Conservation (phyloP, 2,113 vertebrate genomes). For the Scolopax mira region DNA sequence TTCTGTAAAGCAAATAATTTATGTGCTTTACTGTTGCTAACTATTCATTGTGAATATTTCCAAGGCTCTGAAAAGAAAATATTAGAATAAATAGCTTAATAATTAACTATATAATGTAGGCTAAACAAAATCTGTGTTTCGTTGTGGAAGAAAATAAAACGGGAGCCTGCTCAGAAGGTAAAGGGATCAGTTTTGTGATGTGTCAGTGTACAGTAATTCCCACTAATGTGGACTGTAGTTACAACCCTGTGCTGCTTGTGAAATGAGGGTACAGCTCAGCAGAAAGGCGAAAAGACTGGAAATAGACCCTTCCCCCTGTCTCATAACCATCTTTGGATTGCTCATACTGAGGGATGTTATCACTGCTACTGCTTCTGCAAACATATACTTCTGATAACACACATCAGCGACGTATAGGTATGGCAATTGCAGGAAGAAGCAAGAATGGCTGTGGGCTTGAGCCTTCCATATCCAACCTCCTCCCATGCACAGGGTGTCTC, state of each 20-base stretch:
- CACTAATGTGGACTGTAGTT: neutral
- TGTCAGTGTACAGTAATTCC: neutral
- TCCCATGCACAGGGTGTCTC: neutral
- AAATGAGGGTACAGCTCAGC: neutral
- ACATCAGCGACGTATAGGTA: rapidly evolving
- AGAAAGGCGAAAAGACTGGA: neutral
- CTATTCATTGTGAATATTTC: neutral
- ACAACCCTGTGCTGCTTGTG: neutral
- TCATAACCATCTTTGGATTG: neutral
- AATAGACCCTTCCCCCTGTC: neutral
- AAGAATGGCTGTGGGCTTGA: neutral
- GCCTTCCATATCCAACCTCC: neutral
- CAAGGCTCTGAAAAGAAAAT: neutral
- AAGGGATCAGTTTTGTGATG: neutral
- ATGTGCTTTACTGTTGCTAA: rapidly evolving
- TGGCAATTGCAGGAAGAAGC: neutral
- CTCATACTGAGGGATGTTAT: neutral
- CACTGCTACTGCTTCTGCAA: neutral
- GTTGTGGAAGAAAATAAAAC: neutral
- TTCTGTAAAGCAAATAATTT: neutral
- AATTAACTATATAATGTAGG: neutral
- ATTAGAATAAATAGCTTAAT: neutral
- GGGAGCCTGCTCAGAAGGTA: neutral
- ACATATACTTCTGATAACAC: neutral
- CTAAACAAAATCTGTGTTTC: neutral